Base-by-base conservation (phyloP, 2,888 invertebrate species). In the Mesopsocus fuscifrons region DNA sequence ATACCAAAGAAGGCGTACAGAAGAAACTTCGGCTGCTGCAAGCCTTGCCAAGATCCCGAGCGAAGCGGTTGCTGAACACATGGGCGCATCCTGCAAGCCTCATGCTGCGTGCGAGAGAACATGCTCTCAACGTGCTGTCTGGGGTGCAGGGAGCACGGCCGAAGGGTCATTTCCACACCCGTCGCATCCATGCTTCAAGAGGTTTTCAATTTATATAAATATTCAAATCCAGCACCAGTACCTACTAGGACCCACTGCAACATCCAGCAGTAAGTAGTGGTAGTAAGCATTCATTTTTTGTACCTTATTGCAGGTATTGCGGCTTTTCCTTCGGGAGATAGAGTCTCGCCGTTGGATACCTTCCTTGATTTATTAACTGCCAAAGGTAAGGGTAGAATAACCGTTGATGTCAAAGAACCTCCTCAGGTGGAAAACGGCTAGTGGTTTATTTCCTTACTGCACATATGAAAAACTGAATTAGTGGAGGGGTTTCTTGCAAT, bases 301-400 rank as follows among this genome's bases (percentile, higher is more conserved):
- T 33, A 23, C 2, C 8, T 15, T 3, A 41, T 57, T 59, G n/a
- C 54, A 77, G 82, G 79, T 44, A 65, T 79, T 49, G 75, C 78
- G 15, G 77, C 79, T 8, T 70, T 77, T 50, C 77, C 77, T 5
- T 73, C 77, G 2, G 74, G 72, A 22, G 79, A 81, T 55, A 71
- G 74, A 44, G 65, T 72, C 13, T 82, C 84, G 4, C 83, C 87
- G 0, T 63, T 87, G 49, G 84, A 87, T 57, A 84, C 84, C 3
- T 85, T 87, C 57, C 64, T 87, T 46, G 83, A 85, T 60, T 65
- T 87, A 45, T 65, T 87, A 33, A 85, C 85, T 1, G 87, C 85
- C 5, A 87, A 87, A 64, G 66, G 66, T 65, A 55, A 42, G 46
- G 21, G 35, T 16, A 34, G 8, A 16, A 18, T 2, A 20, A 13